Base-by-base conservation (phyloP, 2,113 vertebrate genomes). In the Takifugu bimaculatus region DNA sequence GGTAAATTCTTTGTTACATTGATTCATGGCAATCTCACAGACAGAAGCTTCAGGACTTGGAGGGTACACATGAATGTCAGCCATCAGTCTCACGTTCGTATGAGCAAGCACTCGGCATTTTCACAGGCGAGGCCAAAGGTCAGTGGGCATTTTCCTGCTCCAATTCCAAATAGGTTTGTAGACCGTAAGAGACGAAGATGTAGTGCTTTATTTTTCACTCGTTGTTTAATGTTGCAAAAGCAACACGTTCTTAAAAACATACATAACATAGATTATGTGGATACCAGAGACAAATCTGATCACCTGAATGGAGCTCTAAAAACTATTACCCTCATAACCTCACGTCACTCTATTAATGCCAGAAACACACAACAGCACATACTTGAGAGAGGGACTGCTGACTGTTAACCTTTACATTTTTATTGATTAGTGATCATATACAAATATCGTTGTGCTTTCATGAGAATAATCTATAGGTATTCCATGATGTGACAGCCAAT, bases 1-100 rank as follows among this genome's bases (percentile, higher is more conserved):
- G 89, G 86, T 87, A 80, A 75, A 77, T 74, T 88, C 58, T 82
- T 83, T 78, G 76, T 88, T 84, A 91, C 83, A 81, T 81, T 88
- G 70, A 89, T 89, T 81, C 70, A 91, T 86, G 28, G 86, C 78
- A 85, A 66, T 87, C 76, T 81, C 75, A 84, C 79, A 62, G 86
- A 89, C 80, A 88, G 74, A 82, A 87, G 86, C 84, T 74, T 86
- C 67, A 74, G 81, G 84, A 83, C 75, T 77, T 73, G 68, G 63
- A 82, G 70, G 79, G 77, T 81, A 79, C 80, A 74, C 68, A 69
- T 44, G 11, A 74, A 81, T 78, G 79, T 82, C 65, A 67, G 72
- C 68, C 54, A 61, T 74, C 61, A 55, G 65, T 78, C 64, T 67
- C 25, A 53, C 68, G 78, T 70, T 60, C 27, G 78, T 47, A 70